phyloP scores from a whole-genome alignment of 2,797 vertebrate genomes.

The Tympanoctomys barrerae region DNA sequence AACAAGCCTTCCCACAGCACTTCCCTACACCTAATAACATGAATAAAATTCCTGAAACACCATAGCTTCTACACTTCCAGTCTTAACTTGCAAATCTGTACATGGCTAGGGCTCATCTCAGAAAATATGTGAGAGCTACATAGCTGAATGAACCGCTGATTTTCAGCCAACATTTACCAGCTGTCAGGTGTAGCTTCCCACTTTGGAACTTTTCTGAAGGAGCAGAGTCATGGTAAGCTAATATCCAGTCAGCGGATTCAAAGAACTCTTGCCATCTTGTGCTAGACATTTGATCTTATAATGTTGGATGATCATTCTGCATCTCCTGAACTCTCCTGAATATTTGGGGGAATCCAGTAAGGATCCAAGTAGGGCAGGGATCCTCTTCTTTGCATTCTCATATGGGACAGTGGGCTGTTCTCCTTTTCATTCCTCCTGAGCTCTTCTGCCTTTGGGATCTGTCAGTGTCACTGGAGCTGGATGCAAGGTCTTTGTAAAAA shows the following conservation, averaged over 20 bases:
- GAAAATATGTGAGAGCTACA: background rate
- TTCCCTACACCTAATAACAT: background rate
- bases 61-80: background rate
- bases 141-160: background rate
- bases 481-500: background rate
- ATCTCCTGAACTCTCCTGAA: background rate
- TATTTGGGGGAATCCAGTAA: background rate
- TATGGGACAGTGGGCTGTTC: background rate
- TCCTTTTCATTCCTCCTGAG: background rate
- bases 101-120: background rate
- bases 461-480: background rate
- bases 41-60: background rate
- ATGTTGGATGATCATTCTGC: background rate
- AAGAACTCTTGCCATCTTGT: background rate
- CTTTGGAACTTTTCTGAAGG: conserved; percentile 13
- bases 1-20: background rate
- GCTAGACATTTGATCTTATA: background rate
- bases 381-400: conserved; percentile 68
- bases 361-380: background rate
- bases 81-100: background rate
- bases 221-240: background rate
- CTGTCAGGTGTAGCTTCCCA: conserved; percentile 23
- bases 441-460: background rate
- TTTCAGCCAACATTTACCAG: conserved; percentile 24
- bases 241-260: background rate